A percentile compares a stretch with the other conserved stretches of the same genome.
Conservation (phyloP, 2,113 vertebrate species). For the Tychaedon coryphoeus region DNA sequence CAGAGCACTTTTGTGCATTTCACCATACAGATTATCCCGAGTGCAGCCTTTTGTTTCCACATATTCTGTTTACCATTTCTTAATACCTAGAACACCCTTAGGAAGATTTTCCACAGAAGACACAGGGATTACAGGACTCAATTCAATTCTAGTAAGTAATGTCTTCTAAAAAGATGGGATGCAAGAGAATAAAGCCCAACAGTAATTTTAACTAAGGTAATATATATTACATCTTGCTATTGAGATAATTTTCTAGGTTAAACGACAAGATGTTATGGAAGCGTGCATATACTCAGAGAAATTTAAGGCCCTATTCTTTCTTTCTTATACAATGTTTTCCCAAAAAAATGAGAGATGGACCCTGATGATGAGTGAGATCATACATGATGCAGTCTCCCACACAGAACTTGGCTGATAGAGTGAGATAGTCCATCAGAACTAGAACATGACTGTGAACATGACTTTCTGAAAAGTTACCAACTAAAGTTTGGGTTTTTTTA, state of each 20-base stretch:
- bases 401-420: not conserved
- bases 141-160: not conserved
- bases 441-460: not conserved
- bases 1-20: not conserved
- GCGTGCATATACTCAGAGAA: not conserved
- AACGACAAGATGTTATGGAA: not conserved
- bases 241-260: not conserved
- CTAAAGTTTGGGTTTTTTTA: not conserved
- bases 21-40: not conserved
- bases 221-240: not conserved
- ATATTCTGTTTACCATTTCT: not conserved
- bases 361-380: not conserved
- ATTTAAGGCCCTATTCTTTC: not conserved
- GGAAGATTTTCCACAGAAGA: not conserved
- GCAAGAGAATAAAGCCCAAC: not conserved
- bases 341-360: not conserved
- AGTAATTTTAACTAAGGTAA: not conserved
- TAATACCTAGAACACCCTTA: not conserved
- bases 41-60: not conserved
- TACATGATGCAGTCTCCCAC: not conserved
- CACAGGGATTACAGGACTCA: not conserved
- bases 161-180: not conserved
- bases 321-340: not conserved
- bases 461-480: not conserved
- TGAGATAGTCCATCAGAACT: not conserved